Evolutionary conservation across 2,113 vertebrate species (phyloP), one percentile per base, ranked within the genome.

Genomic region (Peromyscus leucopus): DNA sequence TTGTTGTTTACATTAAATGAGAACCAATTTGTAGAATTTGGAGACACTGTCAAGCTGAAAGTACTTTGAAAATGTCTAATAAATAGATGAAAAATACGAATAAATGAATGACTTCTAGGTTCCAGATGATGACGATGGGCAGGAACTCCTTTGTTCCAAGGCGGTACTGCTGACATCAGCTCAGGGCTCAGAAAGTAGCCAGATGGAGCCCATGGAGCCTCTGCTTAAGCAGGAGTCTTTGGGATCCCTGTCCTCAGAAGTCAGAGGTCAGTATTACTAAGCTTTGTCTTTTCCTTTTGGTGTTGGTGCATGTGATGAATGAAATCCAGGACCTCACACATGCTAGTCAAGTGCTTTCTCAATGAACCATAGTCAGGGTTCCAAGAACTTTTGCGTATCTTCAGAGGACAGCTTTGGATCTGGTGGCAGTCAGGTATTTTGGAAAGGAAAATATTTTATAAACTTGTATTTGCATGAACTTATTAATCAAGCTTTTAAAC

Each of bases 211-310:
- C 11, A 2, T 36, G 80, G 96, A 90, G 65, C 7, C 89, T 76
- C 65, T 95, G n/a, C 51, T 88, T 51, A 94, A 95, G 80, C 72
- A 12, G 2, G 93, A 94, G 71, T 71, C 75, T 39, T 24, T 92
- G 65, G 75, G n/a, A 51, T 48, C 51, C 17, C 82, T 42, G 10
- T 12, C 84, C n/a, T 65, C 48, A 48, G 51, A 83, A 86, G 82
- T 94, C 42, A 93, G 86, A 89, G 95, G 97, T 98, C 78, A 97
- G 96, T 89, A 24, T 78, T 55, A 26, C 42, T 42, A 74, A 46
- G 19, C 19, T 71, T n/a, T 78, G 10, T 26, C 48, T 21, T 12
- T 12, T 24, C 7, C 19, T 11, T n/a, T 26, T 63, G 28, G 51
- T 89, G 26, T 19, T 89, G 39, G 10, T 63, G 7, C 48, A 17